Conservation (phyloP, 2,888 invertebrate species). For the Meteorus colon region DNA sequence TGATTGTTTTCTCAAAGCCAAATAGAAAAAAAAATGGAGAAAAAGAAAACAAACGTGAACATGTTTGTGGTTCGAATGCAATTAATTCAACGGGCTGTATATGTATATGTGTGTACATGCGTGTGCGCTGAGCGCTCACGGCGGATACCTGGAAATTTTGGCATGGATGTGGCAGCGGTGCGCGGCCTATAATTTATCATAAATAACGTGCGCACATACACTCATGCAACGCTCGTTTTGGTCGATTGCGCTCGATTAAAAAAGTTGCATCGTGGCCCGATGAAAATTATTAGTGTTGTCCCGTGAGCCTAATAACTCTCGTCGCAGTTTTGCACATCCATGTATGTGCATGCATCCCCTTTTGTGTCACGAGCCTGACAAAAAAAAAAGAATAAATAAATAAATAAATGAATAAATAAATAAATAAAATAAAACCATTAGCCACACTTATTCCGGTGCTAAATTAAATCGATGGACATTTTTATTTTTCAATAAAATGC, state of each 20-base stretch:
- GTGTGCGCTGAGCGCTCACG: background rate
- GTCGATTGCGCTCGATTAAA: constrained; percentile 58
- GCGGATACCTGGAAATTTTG: constrained; percentile 53
- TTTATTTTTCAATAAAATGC: constrained; percentile 27
- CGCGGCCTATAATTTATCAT: constrained; percentile 63
- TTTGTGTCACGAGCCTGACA: constrained; percentile 4
- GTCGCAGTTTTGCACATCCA: constrained; percentile 18
- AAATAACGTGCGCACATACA: constrained; percentile 55
- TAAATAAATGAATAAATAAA: background rate
- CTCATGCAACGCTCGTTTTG: constrained; percentile 47
- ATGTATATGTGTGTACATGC: background rate
- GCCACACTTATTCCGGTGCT: constrained; percentile 1
- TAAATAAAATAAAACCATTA: constrained; percentile 16
- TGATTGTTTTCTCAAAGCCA: background rate
- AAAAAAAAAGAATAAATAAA: background rate
- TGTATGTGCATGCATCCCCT: constrained; percentile 13
- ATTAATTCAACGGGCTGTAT: constrained; percentile 57
- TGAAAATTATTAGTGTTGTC: constrained; percentile 61
- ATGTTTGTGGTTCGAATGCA: constrained; percentile 56
- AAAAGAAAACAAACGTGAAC: constrained; percentile 26
- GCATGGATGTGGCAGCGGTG: constrained; percentile 47
- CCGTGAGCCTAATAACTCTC: constrained; percentile 55
- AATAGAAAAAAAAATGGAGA: background rate
- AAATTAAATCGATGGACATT: constrained; percentile 10
- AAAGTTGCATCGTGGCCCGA: constrained; percentile 56